These are phyloP conservation scores for Perithous albicinctus DNA, from an alignment of 2,888 invertebrate species.

Conservation along the genomic window DNA sequence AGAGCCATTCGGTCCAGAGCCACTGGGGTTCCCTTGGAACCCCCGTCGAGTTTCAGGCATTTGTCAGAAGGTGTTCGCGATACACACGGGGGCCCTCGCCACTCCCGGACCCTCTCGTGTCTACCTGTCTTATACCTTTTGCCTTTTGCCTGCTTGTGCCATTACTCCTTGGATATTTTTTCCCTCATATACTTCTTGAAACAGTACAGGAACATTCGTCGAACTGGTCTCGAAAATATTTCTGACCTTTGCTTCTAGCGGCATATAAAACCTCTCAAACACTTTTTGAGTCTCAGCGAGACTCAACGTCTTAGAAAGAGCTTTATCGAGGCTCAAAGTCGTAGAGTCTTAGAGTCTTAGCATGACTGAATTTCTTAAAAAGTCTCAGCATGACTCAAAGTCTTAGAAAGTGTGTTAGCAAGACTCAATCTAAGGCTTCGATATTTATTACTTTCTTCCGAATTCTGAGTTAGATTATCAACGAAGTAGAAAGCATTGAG, in stretches of 20 bases:
- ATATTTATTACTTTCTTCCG: no score
- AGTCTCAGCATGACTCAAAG: no score
- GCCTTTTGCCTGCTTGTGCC: neutral
- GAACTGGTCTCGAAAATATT: neutral
- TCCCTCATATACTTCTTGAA: neutral
- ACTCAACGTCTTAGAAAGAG: no score
- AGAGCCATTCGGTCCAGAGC: conserved; percentile 57
- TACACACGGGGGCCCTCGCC: conserved; percentile 32
- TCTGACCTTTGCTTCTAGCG: neutral
- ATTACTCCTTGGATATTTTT: neutral
- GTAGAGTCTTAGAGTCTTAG: no score
- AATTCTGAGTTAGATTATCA: neutral
- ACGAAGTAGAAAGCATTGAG: neutral
- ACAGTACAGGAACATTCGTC: neutral
- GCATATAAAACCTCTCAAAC: no score
- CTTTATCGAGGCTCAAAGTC: no score
- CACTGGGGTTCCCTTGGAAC: conserved; percentile 53
- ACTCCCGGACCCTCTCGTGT: neutral
- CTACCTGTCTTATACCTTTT: conserved; percentile 5
- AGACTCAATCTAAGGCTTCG: no score
- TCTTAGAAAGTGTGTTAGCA: no score
- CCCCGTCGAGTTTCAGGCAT: conserved; percentile 67
- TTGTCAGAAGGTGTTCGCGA: conserved; percentile 69
- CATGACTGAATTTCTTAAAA: no score
- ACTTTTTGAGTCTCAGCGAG: no score